Evolutionary conservation across 1,140 invertebrate species (phyloP), one percentile per base, ranked within the genome.

Genomic region (Druon quercuslanigerum): DNA sequence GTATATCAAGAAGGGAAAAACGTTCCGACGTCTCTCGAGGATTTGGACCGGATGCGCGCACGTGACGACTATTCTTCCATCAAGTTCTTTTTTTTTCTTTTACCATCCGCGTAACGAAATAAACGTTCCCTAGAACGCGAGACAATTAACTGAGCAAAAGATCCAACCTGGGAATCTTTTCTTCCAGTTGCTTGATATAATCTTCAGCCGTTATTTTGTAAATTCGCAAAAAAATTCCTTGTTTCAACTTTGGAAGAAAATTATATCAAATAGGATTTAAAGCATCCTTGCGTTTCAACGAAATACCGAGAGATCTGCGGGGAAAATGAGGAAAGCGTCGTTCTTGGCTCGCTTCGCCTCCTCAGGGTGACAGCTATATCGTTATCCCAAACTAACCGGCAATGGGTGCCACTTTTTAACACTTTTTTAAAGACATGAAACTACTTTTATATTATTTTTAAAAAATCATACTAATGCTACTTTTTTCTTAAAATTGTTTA

Each of bases 41-140:
- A 66, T 66, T 66, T 66, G 60, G 60, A 66, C 33, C 60, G 25
- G 60, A 40, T 20, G 60, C 60, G 25, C 40, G 60, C 46, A 66
- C 60, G 60, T 66, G 60, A 66, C 60, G 60, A 66, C 60, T 66
- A 33, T 66, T 66, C 60, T 66, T 66, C 60, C 60, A 66, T 66
- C 33, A 66, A 66, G 13, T 66, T 66, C 16, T 40, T 66, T 40
- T 60, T 60, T 40, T 60, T 60, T 66, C 14, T 33, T 20, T 9
- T 9, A 11, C 2, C 19, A 25, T n/a, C 20, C 2, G 16, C 46
- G 60, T 66, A 40, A 66, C 60, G 25, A 66, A 40, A 66, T 66
- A 66, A 40, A 40, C 60, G 60, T 40, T 66, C 25, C 14, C 25
- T 40, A 14, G n/a, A 16, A 33, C 60, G 60, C 60, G n/a, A 66